Evolutionary conservation across 1,140 invertebrate genomes (phyloP).

Genomic region (Stenopsyche tienmushanensis): DNA sequence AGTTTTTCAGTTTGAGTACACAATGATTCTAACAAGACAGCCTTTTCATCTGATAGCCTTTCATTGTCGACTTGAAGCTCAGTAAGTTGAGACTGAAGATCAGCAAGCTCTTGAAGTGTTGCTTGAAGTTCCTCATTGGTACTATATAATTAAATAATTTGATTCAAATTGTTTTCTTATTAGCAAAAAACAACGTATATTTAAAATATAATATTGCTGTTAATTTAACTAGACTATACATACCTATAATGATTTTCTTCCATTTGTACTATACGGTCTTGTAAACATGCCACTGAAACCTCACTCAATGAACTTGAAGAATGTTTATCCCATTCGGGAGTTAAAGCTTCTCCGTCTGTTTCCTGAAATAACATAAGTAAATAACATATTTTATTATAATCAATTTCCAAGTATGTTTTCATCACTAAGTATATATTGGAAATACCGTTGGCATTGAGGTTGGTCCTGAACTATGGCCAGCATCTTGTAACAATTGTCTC

Average conservation of each 20-base stretch:
- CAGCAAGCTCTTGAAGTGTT: slow-evolving; percentile 87
- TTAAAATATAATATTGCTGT: neutral
- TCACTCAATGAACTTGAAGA: slow-evolving; percentile 82
- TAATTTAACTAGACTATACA: too few relatives aligned
- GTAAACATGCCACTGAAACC: slow-evolving; percentile 87
- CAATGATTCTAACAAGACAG: slow-evolving; percentile 84
- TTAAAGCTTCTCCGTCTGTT: slow-evolving; percentile 60
- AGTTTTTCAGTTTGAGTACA: slow-evolving; percentile 89
- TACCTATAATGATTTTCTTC: slow-evolving; percentile 81
- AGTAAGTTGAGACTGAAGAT: slow-evolving; percentile 81
- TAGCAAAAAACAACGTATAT: neutral
- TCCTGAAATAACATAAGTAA: slow-evolving; percentile 26
- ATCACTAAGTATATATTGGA: too few relatives aligned
- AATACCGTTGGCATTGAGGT: slow-evolving; percentile 45
- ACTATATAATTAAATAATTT: slow-evolving; percentile 40
- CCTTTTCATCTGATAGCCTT: slow-evolving; percentile 82
- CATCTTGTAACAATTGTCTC: slow-evolving; percentile 70
- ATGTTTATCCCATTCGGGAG: slow-evolving; percentile 86
- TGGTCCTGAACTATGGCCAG: slow-evolving; percentile 61
- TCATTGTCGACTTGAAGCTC: slow-evolving; percentile 88
- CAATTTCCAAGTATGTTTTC: too few relatives aligned
- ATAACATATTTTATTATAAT: neutral
- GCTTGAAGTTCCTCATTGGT: slow-evolving; percentile 96
- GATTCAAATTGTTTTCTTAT: neutral
- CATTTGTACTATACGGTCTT: slow-evolving; percentile 90